These are phyloP conservation scores for Ommatoiulus sabulosus DNA, from an alignment of 2,888 invertebrate species.

Conservation along the genomic window DNA sequence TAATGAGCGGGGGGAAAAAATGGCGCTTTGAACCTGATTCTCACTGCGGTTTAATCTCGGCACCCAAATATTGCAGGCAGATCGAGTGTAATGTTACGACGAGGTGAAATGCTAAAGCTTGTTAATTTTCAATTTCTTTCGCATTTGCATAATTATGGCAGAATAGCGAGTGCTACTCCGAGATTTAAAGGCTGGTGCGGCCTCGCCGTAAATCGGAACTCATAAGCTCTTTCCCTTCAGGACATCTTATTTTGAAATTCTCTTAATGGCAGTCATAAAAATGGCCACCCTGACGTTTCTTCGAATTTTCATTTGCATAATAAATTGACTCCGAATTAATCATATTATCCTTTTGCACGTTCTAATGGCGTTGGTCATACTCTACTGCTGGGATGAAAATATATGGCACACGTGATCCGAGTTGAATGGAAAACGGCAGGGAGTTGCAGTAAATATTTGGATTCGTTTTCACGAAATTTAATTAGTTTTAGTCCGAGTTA, in stretches of 20 bases:
- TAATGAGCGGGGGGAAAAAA: background rate
- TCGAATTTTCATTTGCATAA: slow-evolving; percentile 43
- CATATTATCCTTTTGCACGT: slow-evolving; percentile 37
- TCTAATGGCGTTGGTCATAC: slow-evolving; percentile 31
- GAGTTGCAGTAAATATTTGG: slow-evolving; percentile 16
- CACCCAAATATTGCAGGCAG: background rate
- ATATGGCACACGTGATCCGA: background rate
- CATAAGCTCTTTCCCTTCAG: slow-evolving; percentile 35
- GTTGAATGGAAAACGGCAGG: slow-evolving; percentile 4
- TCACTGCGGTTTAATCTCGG: background rate
- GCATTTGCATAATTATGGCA: slow-evolving; percentile 11
- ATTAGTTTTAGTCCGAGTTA: slow-evolving; percentile 32
- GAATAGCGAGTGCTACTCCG: slow-evolving; percentile 11
- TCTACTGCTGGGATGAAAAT: slow-evolving; percentile 18
- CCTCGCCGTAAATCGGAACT: background rate
- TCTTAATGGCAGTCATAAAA: slow-evolving; percentile 38
- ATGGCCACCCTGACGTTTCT: slow-evolving; percentile 43
- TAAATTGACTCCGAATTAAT: slow-evolving; percentile 40
- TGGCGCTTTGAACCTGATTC: background rate
- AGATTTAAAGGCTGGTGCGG: background rate
- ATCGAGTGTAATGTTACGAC: background rate
- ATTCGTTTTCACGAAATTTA: background rate
- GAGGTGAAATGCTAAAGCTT: slow-evolving; percentile 36
- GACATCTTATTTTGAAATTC: slow-evolving; percentile 40
- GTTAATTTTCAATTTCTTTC: slow-evolving; percentile 36